Conservation (phyloP, 2,113 vertebrate species). For the Amblyornis subalaris region DNA sequence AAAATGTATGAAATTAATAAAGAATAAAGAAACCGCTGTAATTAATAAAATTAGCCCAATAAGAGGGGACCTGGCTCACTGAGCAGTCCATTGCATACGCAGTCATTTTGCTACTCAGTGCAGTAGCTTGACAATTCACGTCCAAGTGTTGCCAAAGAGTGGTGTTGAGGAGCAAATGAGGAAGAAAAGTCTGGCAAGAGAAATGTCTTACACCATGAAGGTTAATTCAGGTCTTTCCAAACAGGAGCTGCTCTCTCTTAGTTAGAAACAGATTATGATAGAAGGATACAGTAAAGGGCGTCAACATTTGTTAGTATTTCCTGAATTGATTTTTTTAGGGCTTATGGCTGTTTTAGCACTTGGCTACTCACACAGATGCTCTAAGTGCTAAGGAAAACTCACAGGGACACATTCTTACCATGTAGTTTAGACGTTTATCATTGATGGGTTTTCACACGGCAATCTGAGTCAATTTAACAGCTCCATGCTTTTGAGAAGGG, state of each 20-base stretch:
- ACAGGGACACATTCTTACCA: fast-evolving
- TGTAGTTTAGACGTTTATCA: neutral
- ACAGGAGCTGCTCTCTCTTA: neutral
- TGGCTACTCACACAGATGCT: neutral
- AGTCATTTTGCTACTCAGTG: neutral
- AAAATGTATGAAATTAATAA: neutral
- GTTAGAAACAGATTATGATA: neutral
- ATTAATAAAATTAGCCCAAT: neutral
- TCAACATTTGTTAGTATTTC: neutral
- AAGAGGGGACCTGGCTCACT: neutral
- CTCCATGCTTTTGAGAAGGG: neutral
- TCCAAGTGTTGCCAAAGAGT: neutral
- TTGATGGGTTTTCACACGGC: neutral
- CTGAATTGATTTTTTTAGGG: neutral
- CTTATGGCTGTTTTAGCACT: neutral
- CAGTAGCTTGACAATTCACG: neutral
- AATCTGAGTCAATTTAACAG: neutral
- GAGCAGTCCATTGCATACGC: neutral
- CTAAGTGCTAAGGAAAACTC: neutral
- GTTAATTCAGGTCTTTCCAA: neutral
- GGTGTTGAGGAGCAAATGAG: neutral
- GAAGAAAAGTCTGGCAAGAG: neutral
- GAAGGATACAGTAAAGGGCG: neutral
- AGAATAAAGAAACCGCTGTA: neutral
- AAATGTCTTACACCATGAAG: neutral